Conservation (phyloP, 2,113 vertebrate genomes). For the Dicerorhinus sumatrensis region DNA sequence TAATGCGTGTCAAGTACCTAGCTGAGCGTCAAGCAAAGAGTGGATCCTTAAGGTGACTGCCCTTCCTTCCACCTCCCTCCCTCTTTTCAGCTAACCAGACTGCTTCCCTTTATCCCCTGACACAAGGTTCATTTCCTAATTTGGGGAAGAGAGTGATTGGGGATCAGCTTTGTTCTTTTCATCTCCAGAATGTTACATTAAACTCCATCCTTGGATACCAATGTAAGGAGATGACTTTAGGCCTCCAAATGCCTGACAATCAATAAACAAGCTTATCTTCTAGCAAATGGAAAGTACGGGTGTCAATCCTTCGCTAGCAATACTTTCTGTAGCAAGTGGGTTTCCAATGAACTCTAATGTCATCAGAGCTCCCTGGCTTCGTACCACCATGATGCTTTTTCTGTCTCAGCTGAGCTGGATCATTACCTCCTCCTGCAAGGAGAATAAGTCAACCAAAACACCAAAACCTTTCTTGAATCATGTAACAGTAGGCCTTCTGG, state of each 20-base stretch:
- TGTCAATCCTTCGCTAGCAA: background rate
- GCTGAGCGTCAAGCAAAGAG: background rate
- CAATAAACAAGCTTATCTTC: background rate
- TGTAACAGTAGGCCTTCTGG: slow-evolving; percentile 48
- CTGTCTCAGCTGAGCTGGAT: slow-evolving; percentile 11
- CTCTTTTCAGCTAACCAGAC: background rate
- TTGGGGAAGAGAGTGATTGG: background rate
- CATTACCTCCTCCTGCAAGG: background rate
- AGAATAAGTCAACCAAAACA: background rate
- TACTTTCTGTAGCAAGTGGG: background rate
- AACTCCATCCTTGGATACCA: background rate
- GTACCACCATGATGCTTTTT: background rate
- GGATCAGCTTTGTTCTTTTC: background rate
- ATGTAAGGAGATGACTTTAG: background rate
- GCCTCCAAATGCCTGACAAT: fast-evolving
- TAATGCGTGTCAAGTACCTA: background rate
- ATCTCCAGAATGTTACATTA: background rate
- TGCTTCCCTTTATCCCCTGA: slow-evolving; percentile 13
- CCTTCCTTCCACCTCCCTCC: background rate
- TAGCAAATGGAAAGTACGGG: background rate
- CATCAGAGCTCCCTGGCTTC: background rate
- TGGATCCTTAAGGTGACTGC: background rate
- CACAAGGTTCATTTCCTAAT: background rate
- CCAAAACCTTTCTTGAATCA: slow-evolving; percentile 37
- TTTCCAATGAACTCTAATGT: slow-evolving; percentile 32